Evolutionary conservation across 2,888 invertebrate genomes (phyloP).

Genomic region (Orchesella flavescens): DNA sequence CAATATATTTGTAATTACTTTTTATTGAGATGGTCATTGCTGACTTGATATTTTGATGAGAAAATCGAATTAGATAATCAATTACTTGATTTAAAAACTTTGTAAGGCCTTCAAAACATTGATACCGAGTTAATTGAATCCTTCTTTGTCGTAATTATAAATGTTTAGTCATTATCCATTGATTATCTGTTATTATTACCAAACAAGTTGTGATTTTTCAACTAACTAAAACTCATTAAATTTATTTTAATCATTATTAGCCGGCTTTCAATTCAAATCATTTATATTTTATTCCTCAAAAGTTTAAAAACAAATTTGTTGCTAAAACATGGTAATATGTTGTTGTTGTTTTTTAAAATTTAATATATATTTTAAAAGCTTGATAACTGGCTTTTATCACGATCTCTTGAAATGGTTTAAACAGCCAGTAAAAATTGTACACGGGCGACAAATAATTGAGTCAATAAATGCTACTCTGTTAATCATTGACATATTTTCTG

Average conservation of each 20-base stretch:
- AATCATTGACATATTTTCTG: neutral
- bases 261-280: no score
- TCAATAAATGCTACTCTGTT: conserved; percentile 7
- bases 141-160: no score
- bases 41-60: conserved; percentile 22
- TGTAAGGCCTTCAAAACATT: neutral
- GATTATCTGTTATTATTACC: no score
- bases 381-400: conserved; percentile 45
- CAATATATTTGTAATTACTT: neutral
- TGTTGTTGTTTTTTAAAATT: conserved; percentile 25
- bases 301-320: no score
- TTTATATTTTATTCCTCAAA: no score
- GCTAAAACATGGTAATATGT: no score
- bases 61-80: neutral
- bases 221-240: no score
- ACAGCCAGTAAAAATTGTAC: neutral
- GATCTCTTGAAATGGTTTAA: conserved; percentile 41
- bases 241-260: no score
- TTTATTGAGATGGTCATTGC: conserved; percentile 1
- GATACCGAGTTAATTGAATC: neutral
- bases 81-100: neutral
- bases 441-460: neutral
- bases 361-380: conserved; percentile 45
- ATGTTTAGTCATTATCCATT: no score
- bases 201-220: no score